Evolutionary conservation across 2,888 invertebrate genomes (phyloP), one percentile per base, ranked within the genome.

Genomic region (Yponomeuta plumbellus): DNA sequence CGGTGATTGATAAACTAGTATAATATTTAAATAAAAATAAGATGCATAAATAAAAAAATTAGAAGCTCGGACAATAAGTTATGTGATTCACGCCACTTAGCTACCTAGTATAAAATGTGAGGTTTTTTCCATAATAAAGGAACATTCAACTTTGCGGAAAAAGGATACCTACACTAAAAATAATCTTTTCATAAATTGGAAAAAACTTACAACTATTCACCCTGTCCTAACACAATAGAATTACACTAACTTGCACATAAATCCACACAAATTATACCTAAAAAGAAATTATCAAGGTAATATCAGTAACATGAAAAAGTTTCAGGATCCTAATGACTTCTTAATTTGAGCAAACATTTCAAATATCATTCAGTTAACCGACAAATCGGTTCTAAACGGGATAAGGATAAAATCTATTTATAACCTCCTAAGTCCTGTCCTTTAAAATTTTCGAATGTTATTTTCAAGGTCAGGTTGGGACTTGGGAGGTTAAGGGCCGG

Each of bases 281-380:
- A 69, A 69, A 69, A 69, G 68, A 64, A 69, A 61, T 67, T 39
- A 69, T 66, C 69, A 68, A 20, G 11, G 39, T 66, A 61, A 26
- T 26, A n/a, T 61, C 34, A 58, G 39, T 65, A 59, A 39, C 56
- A 64, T 64, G 64, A 39, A 58, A 34, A 58, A 66, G 52, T 66
- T 40, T 58, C 58, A 39, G 20, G 22, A 2, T 34, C 11, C 61
- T 39, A n/a, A 2, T 23, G 23, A 26, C 56, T 11, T 64, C 20
- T 26, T 56, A 74, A 75, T 74, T 80, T 80, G 80, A 80, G 78
- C 78, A 78, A 76, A 71, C 69, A 67, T 70, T 72, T 67, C 26
- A 52, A 52, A 52, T 52, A 52, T 52, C 44, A 52, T 52, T 52
- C 44, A 52, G 44, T 20, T 22, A 59, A 20, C 11, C 10, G 44